Evolutionary conservation across 2,888 invertebrate species (phyloP), one percentile per base, ranked within the genome.

Genomic region (Nomada flava): DNA sequence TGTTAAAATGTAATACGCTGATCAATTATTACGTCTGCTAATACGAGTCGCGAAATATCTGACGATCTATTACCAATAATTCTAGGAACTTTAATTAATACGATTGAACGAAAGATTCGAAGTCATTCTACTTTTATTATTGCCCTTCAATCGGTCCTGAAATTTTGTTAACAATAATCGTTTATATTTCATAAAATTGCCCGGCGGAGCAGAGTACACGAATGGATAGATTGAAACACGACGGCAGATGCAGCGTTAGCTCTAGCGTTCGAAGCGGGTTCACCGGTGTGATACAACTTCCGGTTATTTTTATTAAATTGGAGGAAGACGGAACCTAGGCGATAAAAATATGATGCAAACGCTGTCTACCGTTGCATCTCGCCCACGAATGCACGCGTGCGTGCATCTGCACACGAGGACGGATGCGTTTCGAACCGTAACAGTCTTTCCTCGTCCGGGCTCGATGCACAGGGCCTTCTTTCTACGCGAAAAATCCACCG

Each of bases 391-490:
- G 78, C 82, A 85, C 82, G 82, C 85, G 76, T 77, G 83, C 83
- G 84, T 83, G 84, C 88, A 79, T 86, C 78, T 77, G 77, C 74
- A 67, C 75, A 79, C 79, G 79, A 87, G 86, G 84, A 87, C 78
- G 84, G 80, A 79, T 78, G 83, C 82, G 84, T 85, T 59, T 52
- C 88, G 85, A 88, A 86, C 83, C 87, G 87, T 79, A 88, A 88
- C 87, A 79, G 81, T 86, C 86, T 84, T 76, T 71, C 82, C 76
- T 84, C 72, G 64, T 68, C 42, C 70, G 52, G 26, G 23, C 67
- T 47, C 71, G 62, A 53, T 68, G 70, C 76, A 62, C 81, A 74
- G 62, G 18, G 63, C 63, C 20, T 67, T 74, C 69, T 75, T 75
- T 15, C 3, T 26, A n/a, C 42, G 70, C 29, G 60, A 82, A 75